phyloP scores from a whole-genome alignment of 1,140 invertebrate genomes.

The Stratiolaelaps scimitus region DNA sequence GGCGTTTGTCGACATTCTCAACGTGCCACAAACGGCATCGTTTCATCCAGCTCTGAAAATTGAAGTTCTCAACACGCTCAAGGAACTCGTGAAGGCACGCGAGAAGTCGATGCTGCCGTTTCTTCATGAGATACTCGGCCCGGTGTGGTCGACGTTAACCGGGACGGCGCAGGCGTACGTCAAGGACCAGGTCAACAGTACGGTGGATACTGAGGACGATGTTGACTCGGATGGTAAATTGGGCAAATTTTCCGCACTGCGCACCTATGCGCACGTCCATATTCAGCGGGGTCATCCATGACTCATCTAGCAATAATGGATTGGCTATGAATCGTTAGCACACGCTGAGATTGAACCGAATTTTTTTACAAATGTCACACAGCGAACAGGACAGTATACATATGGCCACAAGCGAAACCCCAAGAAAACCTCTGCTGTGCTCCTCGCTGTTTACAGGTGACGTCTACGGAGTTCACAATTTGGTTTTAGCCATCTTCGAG shows the following conservation, averaged over 20 bases:
- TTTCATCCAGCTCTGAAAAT: constrained; percentile 57
- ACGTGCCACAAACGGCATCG: constrained; percentile 48
- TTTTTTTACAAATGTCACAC: neutral
- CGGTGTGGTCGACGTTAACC: constrained; percentile 57
- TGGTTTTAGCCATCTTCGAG: constrained; percentile 63
- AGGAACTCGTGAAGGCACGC: constrained; percentile 31
- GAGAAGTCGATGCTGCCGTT: constrained; percentile 54
- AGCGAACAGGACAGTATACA: neutral
- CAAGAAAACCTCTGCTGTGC: constrained; percentile 28
- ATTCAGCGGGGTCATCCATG: constrained; percentile 11
- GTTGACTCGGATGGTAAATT: constrained; percentile 46
- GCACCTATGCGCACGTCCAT: no score
- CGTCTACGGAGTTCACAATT: constrained; percentile 56
- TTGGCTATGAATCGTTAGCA: no score
- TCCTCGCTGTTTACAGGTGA: constrained; percentile 47
- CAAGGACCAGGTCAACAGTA: constrained; percentile 49
- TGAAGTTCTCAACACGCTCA: constrained; percentile 49
- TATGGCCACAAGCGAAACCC: neutral
- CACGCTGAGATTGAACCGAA: no score
- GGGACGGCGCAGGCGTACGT: constrained; percentile 55
- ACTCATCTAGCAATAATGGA: no score
- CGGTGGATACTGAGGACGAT: constrained; percentile 45
- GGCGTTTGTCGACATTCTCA: constrained; percentile 53
- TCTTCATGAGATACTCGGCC: constrained; percentile 53
- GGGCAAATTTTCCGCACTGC: neutral